Percentiles rank a stretch among this genome's conserved stretches.
Evolutionary conservation across 2,113 vertebrate genomes (phyloP).

Genomic region (Notothenia coriiceps): DNA sequence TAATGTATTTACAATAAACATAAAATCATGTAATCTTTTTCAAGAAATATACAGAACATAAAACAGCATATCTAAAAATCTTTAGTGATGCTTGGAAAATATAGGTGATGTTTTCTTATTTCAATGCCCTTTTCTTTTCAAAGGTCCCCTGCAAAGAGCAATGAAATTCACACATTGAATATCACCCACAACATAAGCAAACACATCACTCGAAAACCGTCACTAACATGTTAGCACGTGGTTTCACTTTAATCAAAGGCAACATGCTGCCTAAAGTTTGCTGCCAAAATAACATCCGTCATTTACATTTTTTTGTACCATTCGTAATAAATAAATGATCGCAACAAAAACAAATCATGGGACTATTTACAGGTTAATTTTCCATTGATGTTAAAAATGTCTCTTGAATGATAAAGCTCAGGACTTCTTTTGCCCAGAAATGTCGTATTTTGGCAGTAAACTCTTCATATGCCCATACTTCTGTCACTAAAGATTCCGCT

Average conservation of each 20-base stretch:
- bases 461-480: constrained; percentile 63
- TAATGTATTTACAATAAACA: constrained; percentile 85
- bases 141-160: constrained; percentile 55
- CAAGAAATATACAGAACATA: constrained; percentile 78
- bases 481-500: constrained; percentile 48
- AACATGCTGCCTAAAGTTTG: constrained; percentile 74
- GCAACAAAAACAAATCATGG: constrained; percentile 40
- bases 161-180: constrained; percentile 56
- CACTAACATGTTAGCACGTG: constrained; percentile 67
- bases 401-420: constrained; percentile 14
- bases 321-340: constrained; percentile 7
- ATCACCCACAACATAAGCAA: constrained; percentile 46
- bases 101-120: constrained; percentile 73
- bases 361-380: constrained; percentile 50
- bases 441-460: constrained; percentile 56
- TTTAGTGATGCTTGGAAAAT: constrained; percentile 69
- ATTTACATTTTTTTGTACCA: not conserved
- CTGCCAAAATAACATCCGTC: constrained; percentile 53
- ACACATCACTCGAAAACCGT: constrained; percentile 58
- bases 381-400: constrained; percentile 25
- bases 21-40: constrained; percentile 82
- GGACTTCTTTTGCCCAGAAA: constrained; percentile 17
- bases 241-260: constrained; percentile 66
- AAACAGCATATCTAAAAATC: constrained; percentile 69
- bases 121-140: constrained; percentile 58